A percentile compares a stretch with the other conserved stretches of the same genome.
Conservation (phyloP, 2,113 vertebrate species). For the Tenebrosternarchus preto region DNA sequence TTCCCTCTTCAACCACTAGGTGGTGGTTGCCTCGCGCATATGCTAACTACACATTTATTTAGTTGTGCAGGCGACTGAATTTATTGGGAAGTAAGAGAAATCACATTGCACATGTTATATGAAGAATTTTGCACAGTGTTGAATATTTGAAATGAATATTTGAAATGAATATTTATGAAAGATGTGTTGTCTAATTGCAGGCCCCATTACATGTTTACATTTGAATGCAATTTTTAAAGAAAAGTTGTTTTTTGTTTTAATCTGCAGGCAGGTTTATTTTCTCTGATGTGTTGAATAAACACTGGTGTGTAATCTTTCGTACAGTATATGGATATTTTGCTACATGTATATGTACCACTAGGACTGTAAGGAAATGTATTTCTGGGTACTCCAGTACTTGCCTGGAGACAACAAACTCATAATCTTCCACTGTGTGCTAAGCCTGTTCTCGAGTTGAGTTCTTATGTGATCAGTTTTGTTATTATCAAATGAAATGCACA, state of each 20-base stretch:
- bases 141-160: background rate
- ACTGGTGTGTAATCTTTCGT: background rate
- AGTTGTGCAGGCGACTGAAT: too few species aligned
- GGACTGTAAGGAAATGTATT: too few species aligned
- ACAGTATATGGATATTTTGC: too few species aligned
- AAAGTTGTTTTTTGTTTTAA: background rate
- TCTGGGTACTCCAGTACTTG: too few species aligned
- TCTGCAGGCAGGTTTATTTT: conserved; percentile 23
- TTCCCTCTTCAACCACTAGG: conserved; percentile 10
- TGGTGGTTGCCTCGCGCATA: background rate
- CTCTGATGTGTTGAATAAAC: conserved; percentile 46
- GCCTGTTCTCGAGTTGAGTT: too few species aligned
- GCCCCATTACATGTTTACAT: background rate
- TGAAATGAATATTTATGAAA: conserved; percentile 20
- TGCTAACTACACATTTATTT: too few species aligned
- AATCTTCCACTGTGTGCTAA: too few species aligned
- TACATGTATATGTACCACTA: too few species aligned
- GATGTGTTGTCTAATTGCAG: background rate
- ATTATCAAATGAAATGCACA: too few species aligned
- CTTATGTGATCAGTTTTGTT: too few species aligned
- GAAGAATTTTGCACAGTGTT: conserved; percentile 31
- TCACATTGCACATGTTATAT: background rate
- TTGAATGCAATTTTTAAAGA: conserved; percentile 10
- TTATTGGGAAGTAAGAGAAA: too few species aligned
- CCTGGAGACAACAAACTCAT: too few species aligned